Base-by-base conservation (phyloP, 2,888 invertebrate species). In the Hyles lineata region DNA sequence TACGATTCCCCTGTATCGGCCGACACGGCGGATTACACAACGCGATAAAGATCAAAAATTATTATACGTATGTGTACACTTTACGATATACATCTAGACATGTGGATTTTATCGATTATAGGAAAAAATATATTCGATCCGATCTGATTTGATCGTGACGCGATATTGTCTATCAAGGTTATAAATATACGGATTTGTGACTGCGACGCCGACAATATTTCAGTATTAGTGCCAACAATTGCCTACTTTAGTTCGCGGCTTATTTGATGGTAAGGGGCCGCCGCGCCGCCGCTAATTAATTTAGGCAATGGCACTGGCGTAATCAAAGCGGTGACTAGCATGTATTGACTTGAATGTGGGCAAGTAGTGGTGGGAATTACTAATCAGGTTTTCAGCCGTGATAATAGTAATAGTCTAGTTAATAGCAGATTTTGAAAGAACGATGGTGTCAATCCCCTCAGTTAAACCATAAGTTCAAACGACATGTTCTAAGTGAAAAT, bases 21-120 rank as follows among this genome's bases (percentile, higher is more conserved):
- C 85, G 93, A 94, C 93, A 94, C 88, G 93, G 84, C 85, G 93
- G 93, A 94, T 94, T 94, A 94, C 93, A 93, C 82, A 87, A 77
- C 75, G 71, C 84, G 93, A 93, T 94, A 92, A 83, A 83, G 84
- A 93, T 93, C 93, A 86, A 85, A 43, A 86, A 86, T 86, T 86
- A 86, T 83, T 86, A 84, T 85, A 82, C 82, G 81, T 84, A 85
- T 80, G 82, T 83, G 82, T 78, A 35, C 63, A 72, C 35, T 58
- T 72, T 63, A 58, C 23, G 35, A 72, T 72, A 72, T 63, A 7
- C 58, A 32, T 52, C 32, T 58, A 21, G 19, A 67, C 67, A 67
- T 67, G 67, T 43, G 67, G 67, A 67, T 67, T 23, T 67, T 67
- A 50, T 67, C 67, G 23, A 58, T 32, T 23, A 70, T 70, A 55